Percentiles rank a stretch among this genome's conserved stretches.
phyloP scores from a whole-genome alignment of 2,797 vertebrate genomes.

The Siniperca scherzeri region DNA sequence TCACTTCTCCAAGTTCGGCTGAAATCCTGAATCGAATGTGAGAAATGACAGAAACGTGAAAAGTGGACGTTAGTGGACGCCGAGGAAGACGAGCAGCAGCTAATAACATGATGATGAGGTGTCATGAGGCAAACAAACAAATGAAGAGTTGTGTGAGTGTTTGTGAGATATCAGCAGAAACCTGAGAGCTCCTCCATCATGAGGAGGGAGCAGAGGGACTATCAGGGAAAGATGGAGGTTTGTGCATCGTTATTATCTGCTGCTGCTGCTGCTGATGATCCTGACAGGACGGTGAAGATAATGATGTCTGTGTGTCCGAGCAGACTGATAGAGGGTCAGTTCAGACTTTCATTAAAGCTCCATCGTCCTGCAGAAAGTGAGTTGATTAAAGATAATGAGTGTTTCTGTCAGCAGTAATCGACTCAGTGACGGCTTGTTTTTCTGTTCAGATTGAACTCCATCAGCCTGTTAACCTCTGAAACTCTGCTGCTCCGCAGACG shows the following conservation, averaged over 20 bases:
- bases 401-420: slow-evolving; percentile 7
- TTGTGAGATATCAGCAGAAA: background rate
- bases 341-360: slow-evolving; percentile 7
- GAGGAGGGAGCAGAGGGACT: background rate
- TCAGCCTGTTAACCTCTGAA: background rate
- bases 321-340: slow-evolving; percentile 3
- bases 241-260: background rate
- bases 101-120: background rate
- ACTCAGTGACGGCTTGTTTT: background rate
- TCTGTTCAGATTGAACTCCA: background rate
- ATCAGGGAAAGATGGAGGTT: background rate
- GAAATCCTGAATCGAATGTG: background rate
- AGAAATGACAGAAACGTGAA: background rate
- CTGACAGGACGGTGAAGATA: slow-evolving; percentile 5
- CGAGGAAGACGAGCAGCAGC: slow-evolving; percentile 3
- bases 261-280: background rate
- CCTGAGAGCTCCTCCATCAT: background rate
- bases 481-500: background rate
- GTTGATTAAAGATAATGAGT: slow-evolving; percentile 18
- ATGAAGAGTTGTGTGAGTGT: background rate
- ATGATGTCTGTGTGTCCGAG: background rate
- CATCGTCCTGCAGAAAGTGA: slow-evolving; percentile 6
- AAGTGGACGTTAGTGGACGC: background rate
- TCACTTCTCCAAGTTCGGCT: background rate
- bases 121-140: background rate